Base-by-base conservation (phyloP, 2,797 vertebrate species). In the Scarus forsteni region DNA sequence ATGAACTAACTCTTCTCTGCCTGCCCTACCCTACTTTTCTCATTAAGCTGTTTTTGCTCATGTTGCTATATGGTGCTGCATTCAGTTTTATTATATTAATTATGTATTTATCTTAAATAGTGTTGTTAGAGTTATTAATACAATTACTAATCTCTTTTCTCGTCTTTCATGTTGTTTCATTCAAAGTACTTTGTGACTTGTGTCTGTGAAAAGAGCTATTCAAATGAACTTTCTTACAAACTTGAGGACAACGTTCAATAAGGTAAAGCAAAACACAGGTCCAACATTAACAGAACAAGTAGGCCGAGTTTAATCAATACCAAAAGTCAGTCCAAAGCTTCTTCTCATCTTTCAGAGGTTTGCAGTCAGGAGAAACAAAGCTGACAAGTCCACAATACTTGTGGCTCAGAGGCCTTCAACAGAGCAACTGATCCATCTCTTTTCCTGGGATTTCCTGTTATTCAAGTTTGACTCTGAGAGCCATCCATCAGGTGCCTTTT, bases 371-470 rank as follows among this genome's bases (percentile, higher is more conserved):
- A 50, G 42, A 66, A 71, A 72, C 40, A 66, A 79, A 48, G 52
- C 54, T 38, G 55, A 61, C 36, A 66, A 65, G 18, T 57, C n/a
- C 19, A 63, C 6, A 15, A n/a, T 36, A 42, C 54, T 36, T 75
- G 19, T 42, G 35, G 38, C 50, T 62, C 43, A 51, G 58, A 66
- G 39, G 5, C n/a, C 8, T 68, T 65, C 39, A 15, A 44, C 8
- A 11, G 13, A 66, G 38, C 11, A 45, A 61, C 16, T 2, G 19
- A 53, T 50, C 19, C 46, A 67, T 59, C 70, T 66, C 12, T 60
- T 53, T 34, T 70, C 19, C 13, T 44, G 54, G 50, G 59, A 71
- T 68, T 85, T 84, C 83, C 71, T 75, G 73, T 73, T 75, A 15
- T 69, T 88, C 79, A 70, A 72, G 77, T 81, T 77, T n/a, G 61